Evolutionary conservation across 1,140 invertebrate genomes (phyloP), one percentile per base, ranked within the genome.

Genomic region (Pseudomyrmex sp.): DNA sequence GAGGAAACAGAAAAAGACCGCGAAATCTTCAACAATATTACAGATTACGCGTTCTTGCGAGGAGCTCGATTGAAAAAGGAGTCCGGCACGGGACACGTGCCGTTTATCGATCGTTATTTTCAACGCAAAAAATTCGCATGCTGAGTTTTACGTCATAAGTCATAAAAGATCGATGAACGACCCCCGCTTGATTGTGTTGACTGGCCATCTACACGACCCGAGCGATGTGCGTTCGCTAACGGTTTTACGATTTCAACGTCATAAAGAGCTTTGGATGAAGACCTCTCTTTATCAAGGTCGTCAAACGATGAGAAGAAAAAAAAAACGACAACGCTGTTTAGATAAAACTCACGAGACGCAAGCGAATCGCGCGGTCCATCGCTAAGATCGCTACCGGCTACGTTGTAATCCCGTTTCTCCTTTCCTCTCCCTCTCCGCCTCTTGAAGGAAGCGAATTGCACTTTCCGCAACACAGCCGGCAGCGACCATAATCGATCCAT

Each of bases 401-500:
- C 35, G 2, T 18, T 10, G 2, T 59, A 69, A 79, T 70, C 35
- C 35, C 5, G 35, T 35, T 35, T 35, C 35, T 7, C 35, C 35
- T 35, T 7, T 35, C 35, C 35, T 35, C 35, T 35, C 5, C 35
- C 35, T 52, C 66, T n/a, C 56, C 56, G 44, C 9, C 44, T 26
- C 44, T 12, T n/a, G 15, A 72, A 26, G 66, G 35, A 70, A 61
- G 44, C 44, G 54, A 72, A 80, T 80, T 26, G 26, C 76, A 44
- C 76, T 70, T 79, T n/a, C 15, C 54, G 46, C 54, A 35, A 35
- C 23, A 69, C 23, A 69, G 18, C 54, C 56, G 56, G 3, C 66
- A 70, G 44, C 46, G 66, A 50, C 65, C 66, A 80, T 80, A 79
- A 80, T 80, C 66, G 76, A 80, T 72, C 56, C 76, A 80, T 66